These are phyloP conservation scores for Coreius guichenoti DNA, from an alignment of 2,797 vertebrate species.

Conservation along the genomic window DNA sequence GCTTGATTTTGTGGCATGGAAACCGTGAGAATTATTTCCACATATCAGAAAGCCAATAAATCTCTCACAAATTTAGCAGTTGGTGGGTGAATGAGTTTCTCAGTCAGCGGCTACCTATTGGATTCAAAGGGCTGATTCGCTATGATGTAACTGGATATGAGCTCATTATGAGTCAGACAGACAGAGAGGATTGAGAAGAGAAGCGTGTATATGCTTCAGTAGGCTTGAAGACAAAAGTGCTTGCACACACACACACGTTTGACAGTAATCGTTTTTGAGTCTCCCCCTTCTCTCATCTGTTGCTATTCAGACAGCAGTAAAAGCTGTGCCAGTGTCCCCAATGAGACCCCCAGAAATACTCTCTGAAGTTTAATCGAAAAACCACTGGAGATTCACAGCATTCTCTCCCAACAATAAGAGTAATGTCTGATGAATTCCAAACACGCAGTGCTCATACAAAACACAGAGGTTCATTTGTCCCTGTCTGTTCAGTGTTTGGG, in stretches of 20 bases:
- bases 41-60: slow-evolving; percentile 38
- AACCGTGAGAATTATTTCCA: slow-evolving; percentile 20
- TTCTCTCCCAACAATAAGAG: slow-evolving; percentile 20
- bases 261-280: slow-evolving; percentile 51
- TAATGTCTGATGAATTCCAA: slow-evolving; percentile 12
- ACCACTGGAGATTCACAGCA: background rate
- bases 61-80: slow-evolving; percentile 36
- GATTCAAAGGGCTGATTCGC: slow-evolving; percentile 35
- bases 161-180: slow-evolving; percentile 50
- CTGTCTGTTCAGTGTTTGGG: background rate
- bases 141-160: slow-evolving; percentile 53
- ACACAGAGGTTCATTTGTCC: background rate
- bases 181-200: slow-evolving; percentile 30
- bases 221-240: slow-evolving; percentile 33
- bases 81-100: slow-evolving; percentile 37
- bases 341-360: slow-evolving; percentile 30
- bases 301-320: slow-evolving; percentile 31
- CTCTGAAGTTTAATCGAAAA: slow-evolving; percentile 15
- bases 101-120: slow-evolving; percentile 34
- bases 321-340: slow-evolving; percentile 23
- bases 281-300: slow-evolving; percentile 38
- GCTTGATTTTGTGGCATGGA: background rate
- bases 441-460: background rate
- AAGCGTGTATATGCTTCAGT: slow-evolving; percentile 26
- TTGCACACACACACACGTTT: slow-evolving; percentile 26